Base-by-base conservation (phyloP, 2,888 invertebrate species). In the Urechis unicinctus region DNA sequence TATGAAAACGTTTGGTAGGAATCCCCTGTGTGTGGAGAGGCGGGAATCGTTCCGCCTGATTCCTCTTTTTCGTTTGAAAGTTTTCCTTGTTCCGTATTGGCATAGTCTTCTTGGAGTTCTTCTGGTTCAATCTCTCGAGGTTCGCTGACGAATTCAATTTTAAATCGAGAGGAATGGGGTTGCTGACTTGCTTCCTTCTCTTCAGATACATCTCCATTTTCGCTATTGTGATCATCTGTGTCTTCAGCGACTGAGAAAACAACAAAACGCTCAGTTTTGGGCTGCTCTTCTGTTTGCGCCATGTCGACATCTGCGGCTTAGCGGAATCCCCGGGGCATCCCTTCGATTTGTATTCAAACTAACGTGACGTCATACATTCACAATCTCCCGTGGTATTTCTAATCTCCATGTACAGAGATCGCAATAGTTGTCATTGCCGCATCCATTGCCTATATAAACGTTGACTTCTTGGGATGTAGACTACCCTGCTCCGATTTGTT, bases 141-240 rank as follows among this genome's bases (percentile, higher is more conserved):
- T 28, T 56, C 49, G 22, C 42, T 36, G 1, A 58, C 58, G 41
- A 52, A 55, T 42, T 55, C 58, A 2, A 58, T 55, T 13, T 43
- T 51, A 45, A 58, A 58, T n/a, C 58, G 51, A 13, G 55, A 52
- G 17, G n/a, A n/a, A n/a, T n/a, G n/a, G 36, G 26, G 36, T 45
- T 47, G n/a, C 24, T 50, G 36, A 24, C 21, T 21, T 3, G 50
- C 24, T 17, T 29, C 26, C 22, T 36, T 28, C 9, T 24, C 41
- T 6, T 50, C 22, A 24, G 31, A 49, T 28, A 29, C 47, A 46
- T 17, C 29, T 9, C 48, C 21, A 45, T 25, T 29, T 41, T 25
- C 28, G 26, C 25, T 9, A 28, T 48, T 28, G 13, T 28, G 9
- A 22, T 25, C 25, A 9, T 26, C 48, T 29, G 26, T 22, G 25